Evolutionary conservation across 2,888 invertebrate genomes (phyloP).

Genomic region (Amphipoea lucens): DNA sequence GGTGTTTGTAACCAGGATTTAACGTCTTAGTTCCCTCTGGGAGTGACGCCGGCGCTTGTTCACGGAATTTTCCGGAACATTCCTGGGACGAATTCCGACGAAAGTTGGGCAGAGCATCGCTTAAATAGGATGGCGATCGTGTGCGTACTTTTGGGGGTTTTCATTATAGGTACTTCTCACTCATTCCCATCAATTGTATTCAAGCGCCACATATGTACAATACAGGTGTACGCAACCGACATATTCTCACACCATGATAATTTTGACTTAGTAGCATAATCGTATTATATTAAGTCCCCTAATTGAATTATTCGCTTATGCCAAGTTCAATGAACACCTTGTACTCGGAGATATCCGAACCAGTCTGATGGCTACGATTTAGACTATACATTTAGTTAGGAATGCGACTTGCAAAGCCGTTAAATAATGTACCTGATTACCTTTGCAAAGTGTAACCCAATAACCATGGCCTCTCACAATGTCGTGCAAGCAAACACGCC

Average conservation of each 20-base stretch:
- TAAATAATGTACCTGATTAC: slow-evolving; percentile 71
- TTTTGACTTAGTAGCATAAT: slow-evolving; percentile 60
- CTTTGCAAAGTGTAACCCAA: slow-evolving; percentile 72
- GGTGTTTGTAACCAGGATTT: slow-evolving; percentile 84
- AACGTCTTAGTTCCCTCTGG: slow-evolving; percentile 84
- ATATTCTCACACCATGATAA: slow-evolving; percentile 31
- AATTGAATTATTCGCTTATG: slow-evolving; percentile 66
- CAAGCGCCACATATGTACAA: slow-evolving; percentile 3
- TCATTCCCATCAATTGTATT: slow-evolving; percentile 39
- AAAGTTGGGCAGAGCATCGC: slow-evolving; percentile 78
- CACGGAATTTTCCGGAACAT: slow-evolving; percentile 84
- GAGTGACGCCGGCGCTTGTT: slow-evolving; percentile 78
- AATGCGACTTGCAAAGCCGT: slow-evolving; percentile 56
- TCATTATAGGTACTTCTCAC: slow-evolving; percentile 35
- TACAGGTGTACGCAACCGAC: slow-evolving; percentile 21
- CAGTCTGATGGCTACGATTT: slow-evolving; percentile 41
- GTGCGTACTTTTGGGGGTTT: slow-evolving; percentile 59
- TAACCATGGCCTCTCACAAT: slow-evolving; percentile 71
- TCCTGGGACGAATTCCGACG: slow-evolving; percentile 84
- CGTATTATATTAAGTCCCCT: slow-evolving; percentile 61
- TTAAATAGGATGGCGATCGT: slow-evolving; percentile 73
- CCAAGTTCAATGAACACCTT: slow-evolving; percentile 65
- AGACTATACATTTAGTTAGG: slow-evolving; percentile 39
- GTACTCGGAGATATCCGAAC: slow-evolving; percentile 52
- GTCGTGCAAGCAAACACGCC: slow-evolving; percentile 69